Conservation (phyloP, 2,113 vertebrate species). For the Cygnus atratus region DNA sequence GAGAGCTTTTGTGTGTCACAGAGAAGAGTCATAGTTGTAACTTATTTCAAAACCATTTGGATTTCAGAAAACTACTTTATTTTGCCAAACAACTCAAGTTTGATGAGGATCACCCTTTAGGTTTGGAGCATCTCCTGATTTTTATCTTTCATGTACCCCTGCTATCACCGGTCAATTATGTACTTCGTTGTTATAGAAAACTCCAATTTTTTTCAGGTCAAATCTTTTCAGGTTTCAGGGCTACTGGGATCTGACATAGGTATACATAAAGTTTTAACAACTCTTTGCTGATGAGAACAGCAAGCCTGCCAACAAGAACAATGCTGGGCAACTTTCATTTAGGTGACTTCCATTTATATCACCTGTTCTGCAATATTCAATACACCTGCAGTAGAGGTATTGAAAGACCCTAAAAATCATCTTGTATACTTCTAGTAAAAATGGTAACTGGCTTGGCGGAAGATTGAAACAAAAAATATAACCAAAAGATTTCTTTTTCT, state of each 20-base stretch:
- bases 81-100: neutral
- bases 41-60: neutral
- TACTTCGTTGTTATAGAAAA: neutral
- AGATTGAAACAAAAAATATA: neutral
- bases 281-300: neutral
- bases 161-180: neutral
- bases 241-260: neutral
- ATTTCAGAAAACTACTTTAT: neutral
- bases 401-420: neutral
- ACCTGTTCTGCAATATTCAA: neutral
- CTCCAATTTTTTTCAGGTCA: rapidly evolving
- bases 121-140: neutral
- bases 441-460: neutral
- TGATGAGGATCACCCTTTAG: neutral
- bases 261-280: neutral
- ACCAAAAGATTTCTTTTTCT: neutral
- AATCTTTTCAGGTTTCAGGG: neutral
- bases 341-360: neutral
- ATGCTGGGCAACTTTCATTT: neutral
- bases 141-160: neutral
- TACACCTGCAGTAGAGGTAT: neutral
- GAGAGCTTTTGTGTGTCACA: neutral
- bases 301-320: neutral
- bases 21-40: neutral
- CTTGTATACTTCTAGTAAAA: neutral